Evolutionary conservation across 92 coral and sea anemone species (phyloP), one percentile per base, ranked within the genome.

Genomic region (Montipora capitata): DNA sequence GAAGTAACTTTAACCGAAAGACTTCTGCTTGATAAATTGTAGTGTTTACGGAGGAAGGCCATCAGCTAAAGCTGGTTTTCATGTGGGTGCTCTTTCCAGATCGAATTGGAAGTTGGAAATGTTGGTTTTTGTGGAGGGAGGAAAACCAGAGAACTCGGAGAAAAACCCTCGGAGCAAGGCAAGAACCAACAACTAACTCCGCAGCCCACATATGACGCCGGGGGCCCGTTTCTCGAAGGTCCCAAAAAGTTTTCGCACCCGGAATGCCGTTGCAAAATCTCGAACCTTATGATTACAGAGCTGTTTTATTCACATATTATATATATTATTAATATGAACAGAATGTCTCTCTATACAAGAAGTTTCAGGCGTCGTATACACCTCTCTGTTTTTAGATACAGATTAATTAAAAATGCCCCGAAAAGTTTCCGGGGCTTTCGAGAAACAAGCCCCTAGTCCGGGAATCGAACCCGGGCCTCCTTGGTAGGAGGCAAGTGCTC

Each of bases 401-500:
- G 62, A 56, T 10, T 5, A 10, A 56, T 56, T 56, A 56, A 10
- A 56, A 56, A 10, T 56, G 62, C 14, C 62, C 62, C 35, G 62
- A 56, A 56, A 56, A 5, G 62, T 56, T 10, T 56, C 62, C 62
- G 18, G 62, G 62, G 62, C 62, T 56, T 56, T 56, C 62, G 62
- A 14, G 62, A 56, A 56, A 66, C 43, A 66, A 8, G 72, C 39
- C 43, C 72, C 72, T 20, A 39, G 72, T 20, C 72, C 43, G 38
- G 72, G 72, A 66, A 66, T 66, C 72, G 72, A 66, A 66, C 72
- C 68, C 68, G 68, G 68, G 68, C 68, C 68, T 2, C 68, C 2
- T 10, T 63, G 68, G 68, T 63, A 63, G 68, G 38, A 63, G 68
- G 68, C 38, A 20, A 63, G 68, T 63, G 68, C 68, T 63, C 68